These are phyloP conservation scores for Drosophila peninsularis DNA, from an alignment of 2,888 invertebrate genomes.

Conservation along the genomic window DNA sequence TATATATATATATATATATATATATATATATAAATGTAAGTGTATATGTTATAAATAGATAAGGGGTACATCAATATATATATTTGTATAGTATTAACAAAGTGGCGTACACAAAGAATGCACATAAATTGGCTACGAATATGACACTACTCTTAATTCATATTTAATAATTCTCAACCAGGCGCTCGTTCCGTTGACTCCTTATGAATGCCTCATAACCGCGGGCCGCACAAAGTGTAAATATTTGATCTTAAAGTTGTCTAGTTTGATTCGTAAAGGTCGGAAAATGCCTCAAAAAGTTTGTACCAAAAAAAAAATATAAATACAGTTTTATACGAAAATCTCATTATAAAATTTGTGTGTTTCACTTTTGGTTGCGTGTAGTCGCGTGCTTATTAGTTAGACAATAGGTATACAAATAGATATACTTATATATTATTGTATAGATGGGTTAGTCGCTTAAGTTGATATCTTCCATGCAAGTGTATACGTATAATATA, in stretches of 20 bases:
- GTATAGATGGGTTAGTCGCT: slow-evolving; percentile 61
- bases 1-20: slow-evolving; percentile 43
- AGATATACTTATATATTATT: slow-evolving; percentile 20
- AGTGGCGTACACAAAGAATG: slow-evolving; percentile 55
- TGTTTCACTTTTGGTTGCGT: slow-evolving; percentile 19
- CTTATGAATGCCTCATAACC: slow-evolving; percentile 43
- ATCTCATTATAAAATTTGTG: slow-evolving; percentile 69
- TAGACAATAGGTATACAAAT: slow-evolving; percentile 44
- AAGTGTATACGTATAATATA: slow-evolving; percentile 41
- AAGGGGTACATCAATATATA: slow-evolving; percentile 26
- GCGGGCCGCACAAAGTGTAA: slow-evolving; percentile 44
- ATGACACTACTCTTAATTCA: slow-evolving; percentile 59
- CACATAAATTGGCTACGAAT: slow-evolving; percentile 63
- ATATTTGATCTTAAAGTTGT: slow-evolving; percentile 47
- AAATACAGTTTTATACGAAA: slow-evolving; percentile 66
- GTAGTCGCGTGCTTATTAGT: slow-evolving; percentile 29
- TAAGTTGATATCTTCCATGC: slow-evolving; percentile 27
- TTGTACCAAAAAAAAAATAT: slow-evolving; percentile 71
- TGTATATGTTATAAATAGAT: slow-evolving; percentile 27
- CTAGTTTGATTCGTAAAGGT: slow-evolving; percentile 49
- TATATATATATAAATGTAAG: not conserved
- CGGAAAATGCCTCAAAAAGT: slow-evolving; percentile 76
- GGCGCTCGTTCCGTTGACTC: slow-evolving; percentile 3
- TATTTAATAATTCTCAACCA: slow-evolving; percentile 35
- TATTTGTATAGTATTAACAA: slow-evolving; percentile 53